Conservation (phyloP, 2,113 vertebrate genomes). For the Ailurus styani region DNA sequence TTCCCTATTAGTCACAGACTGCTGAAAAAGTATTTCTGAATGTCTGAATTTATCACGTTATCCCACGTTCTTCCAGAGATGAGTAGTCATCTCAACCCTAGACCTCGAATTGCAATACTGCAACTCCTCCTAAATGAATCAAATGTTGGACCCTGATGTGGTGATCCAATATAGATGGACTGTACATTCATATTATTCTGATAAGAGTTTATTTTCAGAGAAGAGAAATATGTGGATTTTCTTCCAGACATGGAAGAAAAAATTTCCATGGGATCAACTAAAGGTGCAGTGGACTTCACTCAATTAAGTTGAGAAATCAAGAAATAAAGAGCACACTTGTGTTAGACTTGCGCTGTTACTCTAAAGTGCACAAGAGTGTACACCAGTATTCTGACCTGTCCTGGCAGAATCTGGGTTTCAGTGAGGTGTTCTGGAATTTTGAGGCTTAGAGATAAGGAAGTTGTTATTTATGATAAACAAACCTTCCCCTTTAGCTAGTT, state of each 20-base stretch:
- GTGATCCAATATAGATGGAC: neutral
- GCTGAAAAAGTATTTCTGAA: constrained; percentile 55
- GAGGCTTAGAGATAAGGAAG: neutral
- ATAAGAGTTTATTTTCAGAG: constrained; percentile 13
- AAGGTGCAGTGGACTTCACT: neutral
- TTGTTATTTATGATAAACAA: neutral
- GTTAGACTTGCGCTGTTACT: neutral
- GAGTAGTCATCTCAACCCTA: constrained; percentile 21
- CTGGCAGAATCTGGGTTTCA: neutral
- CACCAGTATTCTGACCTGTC: neutral
- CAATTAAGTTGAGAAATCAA: constrained; percentile 5
- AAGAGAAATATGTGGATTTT: neutral
- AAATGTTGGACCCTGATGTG: neutral
- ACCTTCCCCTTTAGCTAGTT: neutral
- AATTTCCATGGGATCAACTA: neutral
- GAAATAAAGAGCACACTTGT: neutral
- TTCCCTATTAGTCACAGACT: constrained; percentile 49
- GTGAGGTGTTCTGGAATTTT: neutral
- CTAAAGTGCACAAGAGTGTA: neutral
- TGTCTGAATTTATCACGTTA: constrained; percentile 37
- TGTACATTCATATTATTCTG: neutral
- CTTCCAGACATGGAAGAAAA: neutral
- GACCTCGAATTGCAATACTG: neutral
- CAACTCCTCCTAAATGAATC: neutral
- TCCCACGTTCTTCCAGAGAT: constrained; percentile 14